Base-by-base conservation (phyloP, 2,888 invertebrate species). In the Tenodera sinensis region DNA sequence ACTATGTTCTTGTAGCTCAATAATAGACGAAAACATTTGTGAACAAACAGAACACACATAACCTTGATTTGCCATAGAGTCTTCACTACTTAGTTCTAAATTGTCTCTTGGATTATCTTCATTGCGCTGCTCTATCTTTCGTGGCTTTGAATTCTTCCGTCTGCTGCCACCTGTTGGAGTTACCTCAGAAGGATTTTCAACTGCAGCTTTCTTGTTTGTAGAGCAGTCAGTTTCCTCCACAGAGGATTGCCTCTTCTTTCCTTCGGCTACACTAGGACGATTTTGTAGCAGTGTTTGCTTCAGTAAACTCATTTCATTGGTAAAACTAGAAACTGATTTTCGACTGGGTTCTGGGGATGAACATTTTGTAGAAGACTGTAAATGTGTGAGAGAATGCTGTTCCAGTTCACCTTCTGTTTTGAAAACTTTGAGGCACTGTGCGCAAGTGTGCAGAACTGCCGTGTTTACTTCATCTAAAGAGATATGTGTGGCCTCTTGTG, bases 81-180 rank as follows among this genome's bases (percentile, higher is more conserved):
- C 83, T 8, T 89, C 91, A 54, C 92, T 92, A 27, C 90, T 89
- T 84, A 47, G 83, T 28, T 71, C 34, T 83, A 86, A 30, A 28
- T 34, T 25, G 8, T 71, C 85, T 25, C 87, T 89, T 9, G 30
- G 28, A 25, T 89, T 89, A 3, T 85, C 88, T 27, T 88, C 89
- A 81, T 89, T 86, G 30, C 82, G 28, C 42, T 89, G 86, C 83
- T 89, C 92, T 81, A 93, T 91, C 91, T 93, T 93, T 90, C 93
- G 93, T 27, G 93, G 93, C 90, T 92, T 92, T 85, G 92, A 93
- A 91, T 91, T 93, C 91, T 94, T 94, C 34, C 94, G 92, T 47
- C 93, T 91, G 90, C 91, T 93, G 6, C 91, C 91, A 54, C 91
- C 34, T 9, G 83, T 83, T 42, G 30, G 83, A 7, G 34, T 12